Evolutionary conservation across 37 sponge, comb jelly and placozoan genomes (phyloP).

Genomic region (Aplysina aerophoba): DNA sequence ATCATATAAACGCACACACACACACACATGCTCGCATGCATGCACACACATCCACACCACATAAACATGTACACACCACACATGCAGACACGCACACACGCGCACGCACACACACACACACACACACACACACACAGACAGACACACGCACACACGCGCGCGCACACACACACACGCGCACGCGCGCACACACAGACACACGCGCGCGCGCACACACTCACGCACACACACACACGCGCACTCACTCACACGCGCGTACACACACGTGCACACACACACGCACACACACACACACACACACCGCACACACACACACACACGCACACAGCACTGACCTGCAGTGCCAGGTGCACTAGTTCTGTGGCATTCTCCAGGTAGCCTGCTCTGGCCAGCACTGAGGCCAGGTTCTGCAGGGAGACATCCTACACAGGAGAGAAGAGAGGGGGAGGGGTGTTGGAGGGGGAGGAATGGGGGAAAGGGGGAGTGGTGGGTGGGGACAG

Average conservation of each 20-base stretch:
- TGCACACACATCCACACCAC: background rate
- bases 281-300: too few relatives aligned
- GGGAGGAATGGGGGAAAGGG: background rate
- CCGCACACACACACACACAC: background rate
- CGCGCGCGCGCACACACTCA: too few relatives aligned
- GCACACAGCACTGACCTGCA: background rate
- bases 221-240: constrained; percentile 40
- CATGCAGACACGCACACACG: too few relatives aligned
- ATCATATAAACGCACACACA: too few relatives aligned
- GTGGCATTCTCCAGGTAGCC: constrained; percentile 18
- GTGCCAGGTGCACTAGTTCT: constrained; percentile 14
- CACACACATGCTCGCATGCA: too few relatives aligned
- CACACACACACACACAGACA: background rate
- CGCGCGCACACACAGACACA: too few relatives aligned
- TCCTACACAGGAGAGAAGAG: constrained; percentile 19
- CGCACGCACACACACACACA: too few relatives aligned
- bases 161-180: too few relatives aligned
- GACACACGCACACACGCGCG: background rate
- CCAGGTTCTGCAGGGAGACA: constrained; percentile 15
- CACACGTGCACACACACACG: constrained; percentile 45
- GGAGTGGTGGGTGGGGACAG: background rate
- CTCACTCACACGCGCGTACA: background rate
- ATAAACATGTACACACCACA: background rate
- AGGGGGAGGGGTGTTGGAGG: background rate
- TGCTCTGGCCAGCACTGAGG: background rate